phyloP scores from a whole-genome alignment of 1,140 invertebrate genomes.

The Drosophila suzukii region DNA sequence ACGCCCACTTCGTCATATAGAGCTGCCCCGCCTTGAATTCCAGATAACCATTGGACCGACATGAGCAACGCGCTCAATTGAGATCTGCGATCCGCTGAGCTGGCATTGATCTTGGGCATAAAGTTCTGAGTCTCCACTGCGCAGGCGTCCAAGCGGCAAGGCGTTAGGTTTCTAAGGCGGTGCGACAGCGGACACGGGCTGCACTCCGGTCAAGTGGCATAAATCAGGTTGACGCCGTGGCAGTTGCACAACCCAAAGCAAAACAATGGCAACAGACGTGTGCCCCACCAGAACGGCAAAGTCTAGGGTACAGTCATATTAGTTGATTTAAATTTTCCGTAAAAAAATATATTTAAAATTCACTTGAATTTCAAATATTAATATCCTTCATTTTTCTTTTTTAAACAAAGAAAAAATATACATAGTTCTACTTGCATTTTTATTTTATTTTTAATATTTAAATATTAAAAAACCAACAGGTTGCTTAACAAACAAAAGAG shows the following conservation, averaged over 20 bases:
- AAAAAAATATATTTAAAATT: background rate
- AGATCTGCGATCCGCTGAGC: slow-evolving; percentile 24
- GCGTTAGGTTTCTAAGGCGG: slow-evolving; percentile 41
- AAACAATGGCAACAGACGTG: slow-evolving; percentile 44
- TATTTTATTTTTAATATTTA: too few relatives aligned
- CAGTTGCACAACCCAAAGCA: slow-evolving; percentile 21
- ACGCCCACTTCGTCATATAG: slow-evolving; percentile 19
- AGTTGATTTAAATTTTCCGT: too few relatives aligned
- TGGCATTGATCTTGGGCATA: slow-evolving; percentile 65
- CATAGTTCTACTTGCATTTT: too few relatives aligned
- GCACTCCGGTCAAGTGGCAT: slow-evolving; percentile 65
- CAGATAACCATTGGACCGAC: slow-evolving; percentile 41
- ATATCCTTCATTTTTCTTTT: too few relatives aligned
- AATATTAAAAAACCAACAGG: background rate
- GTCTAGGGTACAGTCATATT: slow-evolving; percentile 49
- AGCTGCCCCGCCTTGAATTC: slow-evolving; percentile 36
- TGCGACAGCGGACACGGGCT: slow-evolving; percentile 32
- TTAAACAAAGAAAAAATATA: too few relatives aligned
- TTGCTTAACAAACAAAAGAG: too few relatives aligned
- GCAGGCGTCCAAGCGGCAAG: slow-evolving; percentile 62
- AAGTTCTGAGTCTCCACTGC: slow-evolving; percentile 24
- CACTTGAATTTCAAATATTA: background rate
- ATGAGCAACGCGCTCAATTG: slow-evolving; percentile 44
- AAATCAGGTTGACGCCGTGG: slow-evolving; percentile 64
- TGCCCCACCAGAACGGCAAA: slow-evolving; percentile 5